These are phyloP conservation scores for Piaya cayana DNA, from an alignment of 2,113 vertebrate species.

Conservation along the genomic window DNA sequence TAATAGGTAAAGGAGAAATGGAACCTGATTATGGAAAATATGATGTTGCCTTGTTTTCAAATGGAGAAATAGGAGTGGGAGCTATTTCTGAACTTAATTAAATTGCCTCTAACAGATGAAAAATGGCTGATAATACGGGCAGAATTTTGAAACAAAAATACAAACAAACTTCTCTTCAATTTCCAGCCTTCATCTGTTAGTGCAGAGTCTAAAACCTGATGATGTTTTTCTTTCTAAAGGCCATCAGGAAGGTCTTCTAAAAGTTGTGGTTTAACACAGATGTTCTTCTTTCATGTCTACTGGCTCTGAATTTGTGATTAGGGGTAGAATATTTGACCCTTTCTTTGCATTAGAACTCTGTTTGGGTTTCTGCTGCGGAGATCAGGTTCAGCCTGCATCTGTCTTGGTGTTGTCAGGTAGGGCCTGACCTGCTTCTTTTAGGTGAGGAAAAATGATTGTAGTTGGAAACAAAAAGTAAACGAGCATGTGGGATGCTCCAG, in stretches of 20 bases:
- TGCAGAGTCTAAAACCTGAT: neutral
- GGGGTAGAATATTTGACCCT: neutral
- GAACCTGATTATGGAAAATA: neutral
- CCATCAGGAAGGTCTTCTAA: neutral
- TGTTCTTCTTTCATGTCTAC: neutral
- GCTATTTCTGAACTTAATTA: neutral
- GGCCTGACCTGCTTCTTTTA: neutral
- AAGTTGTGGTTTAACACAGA: neutral
- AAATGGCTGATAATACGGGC: neutral
- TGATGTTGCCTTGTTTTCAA: neutral
- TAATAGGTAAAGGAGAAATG: neutral
- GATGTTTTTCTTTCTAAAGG: neutral
- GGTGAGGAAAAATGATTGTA: neutral
- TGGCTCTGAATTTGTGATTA: neutral
- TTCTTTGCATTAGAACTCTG: neutral
- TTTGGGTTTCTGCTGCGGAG: neutral
- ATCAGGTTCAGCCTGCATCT: neutral
- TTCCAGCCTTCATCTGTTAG: neutral
- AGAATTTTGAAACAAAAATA: neutral
- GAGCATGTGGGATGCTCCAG: neutral
- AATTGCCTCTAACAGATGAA: neutral
- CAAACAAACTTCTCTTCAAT: neutral
- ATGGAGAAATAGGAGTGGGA: neutral
- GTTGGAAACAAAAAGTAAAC: neutral
- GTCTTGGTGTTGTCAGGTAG: neutral